phyloP scores from a whole-genome alignment of 1,140 invertebrate species.

The Trichomalopsis sarcophagae region DNA sequence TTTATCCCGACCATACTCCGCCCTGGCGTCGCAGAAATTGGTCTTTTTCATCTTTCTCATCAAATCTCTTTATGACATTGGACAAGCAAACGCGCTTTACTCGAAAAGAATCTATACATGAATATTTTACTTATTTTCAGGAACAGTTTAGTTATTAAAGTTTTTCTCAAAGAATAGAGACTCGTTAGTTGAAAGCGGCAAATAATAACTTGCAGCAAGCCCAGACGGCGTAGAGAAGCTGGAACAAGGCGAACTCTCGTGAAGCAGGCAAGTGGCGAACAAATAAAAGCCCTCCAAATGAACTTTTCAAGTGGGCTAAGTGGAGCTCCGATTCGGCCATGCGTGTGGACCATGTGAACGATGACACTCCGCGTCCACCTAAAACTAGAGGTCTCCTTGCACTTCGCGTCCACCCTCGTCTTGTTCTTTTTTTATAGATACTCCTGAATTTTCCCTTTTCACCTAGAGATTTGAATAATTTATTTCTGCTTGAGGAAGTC shows the following conservation, averaged over 20 bases:
- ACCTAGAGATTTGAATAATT: not conserved
- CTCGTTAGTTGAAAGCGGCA: not conserved
- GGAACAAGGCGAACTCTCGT: slow-evolving; percentile 12
- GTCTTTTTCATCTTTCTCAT: slow-evolving; percentile 11
- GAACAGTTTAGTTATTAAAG: no score
- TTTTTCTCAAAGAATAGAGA: no score
- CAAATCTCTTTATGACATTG: not conserved
- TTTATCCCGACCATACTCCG: slow-evolving; percentile 10
- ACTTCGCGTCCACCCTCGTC: not conserved
- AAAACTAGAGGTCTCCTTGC: not conserved
- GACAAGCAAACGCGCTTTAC: not conserved
- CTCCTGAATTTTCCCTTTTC: not conserved
- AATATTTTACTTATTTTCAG: no score
- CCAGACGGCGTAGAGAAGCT: not conserved
- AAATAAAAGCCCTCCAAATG: slow-evolving; percentile 34
- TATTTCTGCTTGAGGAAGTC: not conserved
- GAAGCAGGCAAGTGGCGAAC: not conserved
- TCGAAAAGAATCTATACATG: no score
- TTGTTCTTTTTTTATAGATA: not conserved
- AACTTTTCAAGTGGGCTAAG: slow-evolving; percentile 34
- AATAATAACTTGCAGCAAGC: not conserved
- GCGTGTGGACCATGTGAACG: not conserved
- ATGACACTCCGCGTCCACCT: no score
- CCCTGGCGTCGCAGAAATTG: not conserved
- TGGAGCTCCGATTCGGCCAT: not conserved